These are phyloP conservation scores for Suncus etruscus DNA, from an alignment of 2,113 vertebrate species.

Conservation along the genomic window DNA sequence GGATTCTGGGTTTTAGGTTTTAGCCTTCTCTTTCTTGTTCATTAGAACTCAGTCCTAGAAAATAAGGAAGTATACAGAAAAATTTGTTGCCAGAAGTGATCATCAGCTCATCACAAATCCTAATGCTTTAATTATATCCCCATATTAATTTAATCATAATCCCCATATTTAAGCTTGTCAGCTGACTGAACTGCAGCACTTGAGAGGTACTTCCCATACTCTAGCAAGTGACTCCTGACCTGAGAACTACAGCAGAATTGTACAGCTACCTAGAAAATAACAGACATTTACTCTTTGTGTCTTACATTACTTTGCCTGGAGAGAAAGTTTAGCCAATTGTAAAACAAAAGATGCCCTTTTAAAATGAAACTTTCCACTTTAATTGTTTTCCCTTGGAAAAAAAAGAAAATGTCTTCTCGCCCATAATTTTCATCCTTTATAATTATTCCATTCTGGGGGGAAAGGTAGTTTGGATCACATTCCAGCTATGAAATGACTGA, in stretches of 20 bases:
- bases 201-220: neutral
- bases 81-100: neutral
- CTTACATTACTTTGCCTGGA: neutral
- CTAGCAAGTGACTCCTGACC: neutral
- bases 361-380: neutral
- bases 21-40: neutral
- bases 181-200: neutral
- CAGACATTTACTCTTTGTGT: neutral
- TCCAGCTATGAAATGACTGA: neutral
- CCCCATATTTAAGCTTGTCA: neutral
- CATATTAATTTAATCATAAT: too few relatives aligned
- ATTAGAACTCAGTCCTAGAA: neutral
- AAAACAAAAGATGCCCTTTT: neutral
- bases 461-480: neutral
- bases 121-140: neutral
- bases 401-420: neutral
- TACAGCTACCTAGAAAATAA: neutral
- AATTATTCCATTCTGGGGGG: neutral
- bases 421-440: neutral
- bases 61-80: neutral
- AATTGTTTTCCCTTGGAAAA: constrained; percentile 38
- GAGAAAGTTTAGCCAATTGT: neutral
- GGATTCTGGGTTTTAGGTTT: neutral
- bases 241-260: neutral
- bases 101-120: neutral